Evolutionary conservation across 2,888 invertebrate genomes (phyloP).

Genomic region (Eupeodes latifasciatus): DNA sequence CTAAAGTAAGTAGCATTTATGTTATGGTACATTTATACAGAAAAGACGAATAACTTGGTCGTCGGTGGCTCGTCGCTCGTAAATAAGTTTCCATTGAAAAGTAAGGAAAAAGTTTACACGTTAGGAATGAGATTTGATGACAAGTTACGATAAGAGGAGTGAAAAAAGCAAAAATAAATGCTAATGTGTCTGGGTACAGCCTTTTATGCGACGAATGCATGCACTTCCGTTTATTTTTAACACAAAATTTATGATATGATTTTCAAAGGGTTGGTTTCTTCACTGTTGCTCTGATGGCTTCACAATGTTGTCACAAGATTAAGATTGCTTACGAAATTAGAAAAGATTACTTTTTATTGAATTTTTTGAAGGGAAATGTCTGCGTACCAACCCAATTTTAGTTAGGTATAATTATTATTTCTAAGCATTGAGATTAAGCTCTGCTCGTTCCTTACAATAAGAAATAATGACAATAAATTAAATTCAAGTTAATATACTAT

Average conservation of each 20-base stretch:
- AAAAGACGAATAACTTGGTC: conserved; percentile 27
- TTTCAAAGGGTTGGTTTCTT: not conserved
- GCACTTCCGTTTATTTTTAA: conserved; percentile 42
- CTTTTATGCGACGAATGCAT: conserved; percentile 40
- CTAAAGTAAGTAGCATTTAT: not conserved
- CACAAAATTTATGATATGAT: conserved; percentile 20
- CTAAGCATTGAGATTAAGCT: not conserved
- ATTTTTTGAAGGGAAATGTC: too few species aligned
- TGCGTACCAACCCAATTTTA: too few species aligned
- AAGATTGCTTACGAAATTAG: not conserved
- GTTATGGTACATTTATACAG: not conserved
- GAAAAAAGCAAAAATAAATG: not conserved
- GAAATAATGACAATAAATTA: too few species aligned
- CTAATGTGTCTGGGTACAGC: conserved; percentile 46
- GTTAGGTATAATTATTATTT: too few species aligned
- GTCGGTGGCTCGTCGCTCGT: conserved; percentile 2
- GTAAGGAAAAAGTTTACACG: conserved; percentile 39
- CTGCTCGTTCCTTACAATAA: not conserved
- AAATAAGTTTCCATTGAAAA: conserved; percentile 10
- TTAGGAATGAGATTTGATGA: conserved; percentile 47
- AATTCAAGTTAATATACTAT: not conserved
- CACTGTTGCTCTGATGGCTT: not conserved
- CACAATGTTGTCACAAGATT: not conserved
- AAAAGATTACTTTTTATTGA: not conserved
- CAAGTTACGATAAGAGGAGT: conserved; percentile 46